Evolutionary conservation across 2,888 invertebrate species (phyloP), one percentile per base, ranked within the genome.

Genomic region (Hypsopygia costalis): DNA sequence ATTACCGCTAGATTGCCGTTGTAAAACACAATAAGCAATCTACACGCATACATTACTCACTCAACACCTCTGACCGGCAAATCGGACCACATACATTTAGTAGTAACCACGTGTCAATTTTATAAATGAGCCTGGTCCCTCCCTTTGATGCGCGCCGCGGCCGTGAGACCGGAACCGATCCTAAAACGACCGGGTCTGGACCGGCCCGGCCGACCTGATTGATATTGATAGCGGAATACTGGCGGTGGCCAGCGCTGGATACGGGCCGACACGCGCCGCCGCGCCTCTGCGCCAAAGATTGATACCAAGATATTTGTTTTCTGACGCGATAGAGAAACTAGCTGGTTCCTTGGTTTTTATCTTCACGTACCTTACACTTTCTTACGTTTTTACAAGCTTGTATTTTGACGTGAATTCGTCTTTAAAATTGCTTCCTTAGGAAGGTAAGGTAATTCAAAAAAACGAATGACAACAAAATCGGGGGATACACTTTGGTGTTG

Each of bases 81-180:
- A 47, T 51, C 44, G 61, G 45, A 56, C 69, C 68, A 61, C 65
- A 70, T 69, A 62, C 61, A 64, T 58, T 65, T 63, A 69, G 70
- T 69, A 72, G 71, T 65, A 68, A 64, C 69, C 30, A 65, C 70
- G 78, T 74, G 81, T 80, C 77, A 78, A 73, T 74, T 68, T 76
- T 77, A 78, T 75, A 78, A 78, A 78, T 72, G 77, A 70, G 62
- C 41, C 43, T 47, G 53, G 65, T 57, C 62, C 60, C 59, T 51
- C 45, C 36, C 66, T 74, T 70, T 75, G 79, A 79, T 65, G 9
- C 59, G 62, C 56, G 55, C 69, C 71, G 71, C 63, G 52, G 56
- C 63, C 76, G 74, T 76, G 76, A 64, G 76, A 75, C 52, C 48
- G 52, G 38, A 40, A 50, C 46, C 34, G 44, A 43, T 47, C 52